Evolutionary conservation across 2,797 vertebrate species (phyloP), one percentile per base, ranked within the genome.

Genomic region (Novumbra hubbsi): DNA sequence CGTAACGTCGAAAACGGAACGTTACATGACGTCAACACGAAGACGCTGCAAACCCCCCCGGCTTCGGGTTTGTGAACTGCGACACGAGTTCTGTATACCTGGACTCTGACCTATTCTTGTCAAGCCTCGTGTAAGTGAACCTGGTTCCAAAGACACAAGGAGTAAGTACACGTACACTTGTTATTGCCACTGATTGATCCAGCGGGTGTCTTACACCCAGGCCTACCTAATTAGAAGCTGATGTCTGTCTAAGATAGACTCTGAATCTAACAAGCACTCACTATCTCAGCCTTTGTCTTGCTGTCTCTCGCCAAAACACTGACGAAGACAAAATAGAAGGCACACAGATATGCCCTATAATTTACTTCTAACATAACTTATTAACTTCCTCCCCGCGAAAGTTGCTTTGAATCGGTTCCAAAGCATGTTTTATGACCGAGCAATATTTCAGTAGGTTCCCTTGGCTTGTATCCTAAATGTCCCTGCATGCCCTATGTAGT

Each of bases 351-450:
- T 11, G 21, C 55, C 11, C 55, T 24, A 60, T 60, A 60, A 24
- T 12, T 12, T 60, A 24, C 41, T 11, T 0, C 41, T 45, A 45
- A 45, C 41, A 60, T 60, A 27, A 60, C 55, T 12, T 60, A 24
- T 60, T 60, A 21, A 60, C 55, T 60, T 60, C 2, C 24, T 60
- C 24, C 55, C 55, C 14, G 9, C 24, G 55, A 60, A 60, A 11
- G 9, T 9, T 60, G 21, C 55, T 60, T 21, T 9, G 24, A 60
- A 60, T 60, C 55, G 9, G n/a, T 12, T 60, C 55, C 55, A 27
- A 24, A 60, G 24, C 21, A 24, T 60, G 55, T 60, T 60, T 60
- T 24, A 57, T n/a, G 65, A 78, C 75, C 68, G 73, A 75, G 71
- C 21, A 34, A 60, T 69, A 19, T 49, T 60, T 60, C 55, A 60